A percentile compares a stretch with the other conserved stretches of the same genome.
These are phyloP conservation scores for Holotrichia oblita DNA, from an alignment of 1,140 invertebrate genomes.

Conservation along the genomic window DNA sequence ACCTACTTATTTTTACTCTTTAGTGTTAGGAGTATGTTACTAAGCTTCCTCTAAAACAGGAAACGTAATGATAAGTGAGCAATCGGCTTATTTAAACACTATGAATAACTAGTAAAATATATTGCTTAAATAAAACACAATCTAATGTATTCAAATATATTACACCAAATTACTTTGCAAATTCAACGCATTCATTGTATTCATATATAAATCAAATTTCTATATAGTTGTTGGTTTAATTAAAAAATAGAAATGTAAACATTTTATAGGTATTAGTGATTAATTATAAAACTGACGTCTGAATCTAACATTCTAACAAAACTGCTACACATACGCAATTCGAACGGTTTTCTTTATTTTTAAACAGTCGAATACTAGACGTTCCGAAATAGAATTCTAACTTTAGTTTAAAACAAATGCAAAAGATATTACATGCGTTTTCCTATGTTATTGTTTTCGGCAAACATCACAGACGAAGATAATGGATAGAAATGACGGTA, in stretches of 20 bases:
- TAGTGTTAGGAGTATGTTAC: background rate
- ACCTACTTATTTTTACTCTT: too few relatives aligned
- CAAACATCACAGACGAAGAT: background rate
- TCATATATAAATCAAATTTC: background rate
- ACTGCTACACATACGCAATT: conserved; percentile 21
- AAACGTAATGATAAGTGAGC: conserved; percentile 6
- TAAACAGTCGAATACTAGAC: conserved; percentile 37
- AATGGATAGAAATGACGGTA: background rate
- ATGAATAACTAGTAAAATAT: background rate
- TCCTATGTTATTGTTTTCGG: background rate
- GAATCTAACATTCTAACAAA: conserved; percentile 22
- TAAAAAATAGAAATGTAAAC: background rate
- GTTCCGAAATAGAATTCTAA: conserved; percentile 37
- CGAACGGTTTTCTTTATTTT: conserved; percentile 30
- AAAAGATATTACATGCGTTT: conserved; percentile 18
- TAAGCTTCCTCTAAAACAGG: conserved; percentile 32
- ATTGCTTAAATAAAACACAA: background rate
- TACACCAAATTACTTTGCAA: background rate
- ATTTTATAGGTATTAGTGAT: background rate
- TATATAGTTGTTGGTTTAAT: background rate
- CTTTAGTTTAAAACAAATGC: conserved; percentile 36
- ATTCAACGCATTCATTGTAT: background rate
- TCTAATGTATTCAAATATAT: background rate
- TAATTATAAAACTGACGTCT: conserved; percentile 20
- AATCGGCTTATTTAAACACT: background rate